Conservation (phyloP, 2,888 invertebrate species). For the Drosophila melanocephala region DNA sequence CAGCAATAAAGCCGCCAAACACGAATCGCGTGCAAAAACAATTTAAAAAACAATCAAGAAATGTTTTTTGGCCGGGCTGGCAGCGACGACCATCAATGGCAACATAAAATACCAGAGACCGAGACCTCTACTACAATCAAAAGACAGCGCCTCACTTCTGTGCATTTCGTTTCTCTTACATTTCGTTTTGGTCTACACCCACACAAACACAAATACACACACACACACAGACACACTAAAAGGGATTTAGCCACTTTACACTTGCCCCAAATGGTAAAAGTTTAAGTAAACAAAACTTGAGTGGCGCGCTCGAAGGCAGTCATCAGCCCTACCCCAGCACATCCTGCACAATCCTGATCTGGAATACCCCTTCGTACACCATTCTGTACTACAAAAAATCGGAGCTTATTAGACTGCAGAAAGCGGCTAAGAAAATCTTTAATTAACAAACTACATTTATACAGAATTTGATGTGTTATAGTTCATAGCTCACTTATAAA, state of each 20-base stretch:
- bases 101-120: conserved; percentile 64
- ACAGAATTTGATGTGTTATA: not conserved
- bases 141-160: conserved; percentile 32
- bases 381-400: not conserved
- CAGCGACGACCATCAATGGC: conserved; percentile 44
- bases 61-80: conserved; percentile 17
- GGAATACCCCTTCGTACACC: not conserved
- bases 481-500: not conserved
- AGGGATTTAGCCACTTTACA: conserved; percentile 67
- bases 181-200: conserved; percentile 35
- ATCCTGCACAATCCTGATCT: not conserved
- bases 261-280: conserved; percentile 78
- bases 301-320: conserved; percentile 54
- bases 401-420: not conserved
- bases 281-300: conserved; percentile 77
- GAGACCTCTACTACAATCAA: conserved; percentile 43
- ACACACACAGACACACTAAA: conserved; percentile 1
- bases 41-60: conserved; percentile 82
- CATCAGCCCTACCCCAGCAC: not conserved
- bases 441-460: not conserved
- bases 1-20: conserved; percentile 76
- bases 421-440: not conserved
- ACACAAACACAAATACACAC: conserved; percentile 42
- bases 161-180: conserved; percentile 24
- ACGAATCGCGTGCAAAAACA: conserved; percentile 81